phyloP scores from a whole-genome alignment of 2,113 vertebrate genomes.

The Parus major region DNA sequence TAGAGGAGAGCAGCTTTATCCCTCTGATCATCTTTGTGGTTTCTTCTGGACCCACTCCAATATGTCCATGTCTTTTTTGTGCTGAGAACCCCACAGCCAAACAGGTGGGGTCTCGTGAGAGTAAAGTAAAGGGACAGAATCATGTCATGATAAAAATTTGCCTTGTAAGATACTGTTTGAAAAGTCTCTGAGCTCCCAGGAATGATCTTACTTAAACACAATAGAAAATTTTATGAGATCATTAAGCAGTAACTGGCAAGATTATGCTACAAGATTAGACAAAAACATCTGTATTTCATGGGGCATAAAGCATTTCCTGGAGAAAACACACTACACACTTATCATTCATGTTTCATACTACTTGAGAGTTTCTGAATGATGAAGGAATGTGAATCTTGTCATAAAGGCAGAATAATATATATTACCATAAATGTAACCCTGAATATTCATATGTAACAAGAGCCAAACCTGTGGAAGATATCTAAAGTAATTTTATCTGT shows the following conservation, averaged over 20 bases:
- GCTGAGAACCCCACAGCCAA: neutral
- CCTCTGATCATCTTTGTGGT: neutral
- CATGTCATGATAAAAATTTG: neutral
- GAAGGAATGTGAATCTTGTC: neutral
- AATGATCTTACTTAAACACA: neutral
- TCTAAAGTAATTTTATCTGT: neutral
- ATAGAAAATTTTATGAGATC: neutral
- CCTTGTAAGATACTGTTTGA: neutral
- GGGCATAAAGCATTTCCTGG: neutral
- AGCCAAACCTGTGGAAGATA: neutral
- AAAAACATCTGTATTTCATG: neutral
- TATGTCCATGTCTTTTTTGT: neutral
- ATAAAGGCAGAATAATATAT: neutral
- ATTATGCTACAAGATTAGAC: neutral
- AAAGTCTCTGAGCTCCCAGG: neutral
- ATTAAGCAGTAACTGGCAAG: neutral
- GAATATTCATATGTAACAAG: neutral
- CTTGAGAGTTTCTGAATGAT: neutral
- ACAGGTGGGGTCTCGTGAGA: neutral
- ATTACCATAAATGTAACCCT: neutral
- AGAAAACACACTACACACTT: neutral
- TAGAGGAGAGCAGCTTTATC: neutral
- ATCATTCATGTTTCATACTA: neutral
- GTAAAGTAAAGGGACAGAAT: neutral
- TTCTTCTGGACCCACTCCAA: neutral